Evolutionary conservation across 2,113 vertebrate genomes (phyloP).

Genomic region (Chunga burmeisteri): DNA sequence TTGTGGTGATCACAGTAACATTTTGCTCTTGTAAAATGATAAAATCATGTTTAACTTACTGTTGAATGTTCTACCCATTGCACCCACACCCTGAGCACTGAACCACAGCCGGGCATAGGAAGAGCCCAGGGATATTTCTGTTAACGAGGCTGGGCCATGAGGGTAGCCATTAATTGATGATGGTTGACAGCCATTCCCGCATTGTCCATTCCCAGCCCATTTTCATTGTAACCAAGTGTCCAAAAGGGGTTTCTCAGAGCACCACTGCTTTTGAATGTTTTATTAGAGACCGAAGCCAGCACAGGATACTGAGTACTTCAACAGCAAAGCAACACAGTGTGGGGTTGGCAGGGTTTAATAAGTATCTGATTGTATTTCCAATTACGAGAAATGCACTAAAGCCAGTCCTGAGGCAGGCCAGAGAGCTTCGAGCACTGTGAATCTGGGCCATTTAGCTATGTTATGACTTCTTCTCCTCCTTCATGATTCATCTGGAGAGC

Average conservation of each 20-base stretch:
- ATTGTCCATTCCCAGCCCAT: not conserved
- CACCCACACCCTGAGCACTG: not conserved
- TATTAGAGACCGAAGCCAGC: constrained; percentile 4
- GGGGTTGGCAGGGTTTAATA: not conserved
- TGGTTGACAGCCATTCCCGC: not conserved
- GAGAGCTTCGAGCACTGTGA: not conserved
- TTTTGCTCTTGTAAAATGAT: not conserved
- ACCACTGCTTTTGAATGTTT: constrained; percentile 4
- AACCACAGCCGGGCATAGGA: not conserved
- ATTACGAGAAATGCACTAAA: constrained; percentile 14
- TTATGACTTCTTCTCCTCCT: not conserved
- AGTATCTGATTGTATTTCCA: not conserved
- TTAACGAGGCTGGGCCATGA: not conserved
- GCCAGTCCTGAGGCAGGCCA: not conserved
- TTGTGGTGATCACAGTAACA: rapidly evolving
- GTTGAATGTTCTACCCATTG: not conserved
- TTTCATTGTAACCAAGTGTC: not conserved
- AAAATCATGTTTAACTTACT: not conserved
- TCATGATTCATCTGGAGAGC: not conserved
- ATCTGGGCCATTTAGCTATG: not conserved
- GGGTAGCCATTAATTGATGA: not conserved
- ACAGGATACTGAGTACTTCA: constrained; percentile 11
- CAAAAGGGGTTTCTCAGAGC: not conserved
- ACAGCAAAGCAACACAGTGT: not conserved
- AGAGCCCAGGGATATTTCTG: not conserved